Conservation (phyloP, 2,888 invertebrate species). For the Zeuzera pyrina region DNA sequence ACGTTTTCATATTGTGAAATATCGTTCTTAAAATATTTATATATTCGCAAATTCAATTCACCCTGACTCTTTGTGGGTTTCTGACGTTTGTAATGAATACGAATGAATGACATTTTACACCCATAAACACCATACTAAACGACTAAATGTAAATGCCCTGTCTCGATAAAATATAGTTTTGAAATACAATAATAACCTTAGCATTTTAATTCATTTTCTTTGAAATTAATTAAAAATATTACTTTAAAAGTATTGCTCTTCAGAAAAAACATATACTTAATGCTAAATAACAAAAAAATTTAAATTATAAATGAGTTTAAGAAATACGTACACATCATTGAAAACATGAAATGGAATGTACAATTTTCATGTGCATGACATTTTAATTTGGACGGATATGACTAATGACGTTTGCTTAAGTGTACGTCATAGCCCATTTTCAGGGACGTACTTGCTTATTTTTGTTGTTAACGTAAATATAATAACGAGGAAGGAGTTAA, state of each 20-base stretch:
- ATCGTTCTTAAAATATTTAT: too few species aligned
- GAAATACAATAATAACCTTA: too few species aligned
- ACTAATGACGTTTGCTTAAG: slow-evolving; percentile 49
- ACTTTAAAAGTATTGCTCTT: not conserved
- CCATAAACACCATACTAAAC: slow-evolving; percentile 23
- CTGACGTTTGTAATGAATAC: slow-evolving; percentile 49
- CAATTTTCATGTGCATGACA: too few species aligned
- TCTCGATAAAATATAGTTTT: too few species aligned
- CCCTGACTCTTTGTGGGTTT: slow-evolving; percentile 34
- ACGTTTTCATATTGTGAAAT: too few species aligned
- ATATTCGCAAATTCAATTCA: too few species aligned
- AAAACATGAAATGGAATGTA: too few species aligned
- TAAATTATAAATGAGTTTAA: too few species aligned
- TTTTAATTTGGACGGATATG: slow-evolving; percentile 29
- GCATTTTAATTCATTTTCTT: not conserved
- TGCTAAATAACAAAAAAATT: not conserved
- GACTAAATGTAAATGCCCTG: slow-evolving; percentile 21
- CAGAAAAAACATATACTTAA: not conserved
- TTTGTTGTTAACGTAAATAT: slow-evolving; percentile 42
- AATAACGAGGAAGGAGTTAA: slow-evolving; percentile 29
- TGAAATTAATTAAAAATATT: not conserved
- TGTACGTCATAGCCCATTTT: slow-evolving; percentile 64
- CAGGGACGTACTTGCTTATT: slow-evolving; percentile 65
- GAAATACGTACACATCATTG: too few species aligned
- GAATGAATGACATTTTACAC: slow-evolving; percentile 45